Evolutionary conservation across 2,888 invertebrate genomes (phyloP).

Genomic region (Gastrophysa polygoni): DNA sequence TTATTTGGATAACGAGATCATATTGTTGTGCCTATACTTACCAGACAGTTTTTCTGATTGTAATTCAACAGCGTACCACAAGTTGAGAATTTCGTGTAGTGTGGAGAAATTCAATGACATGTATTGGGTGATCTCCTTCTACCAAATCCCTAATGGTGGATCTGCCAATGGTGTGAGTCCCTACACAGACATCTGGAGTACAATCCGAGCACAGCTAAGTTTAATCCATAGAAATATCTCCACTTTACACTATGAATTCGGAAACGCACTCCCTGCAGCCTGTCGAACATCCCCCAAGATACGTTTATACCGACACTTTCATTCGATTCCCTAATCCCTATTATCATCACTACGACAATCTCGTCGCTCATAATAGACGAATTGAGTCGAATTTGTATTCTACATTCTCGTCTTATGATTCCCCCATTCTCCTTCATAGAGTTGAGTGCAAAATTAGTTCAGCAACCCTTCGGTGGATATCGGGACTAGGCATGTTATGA

Average conservation of each 20-base stretch:
- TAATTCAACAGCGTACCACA: no score
- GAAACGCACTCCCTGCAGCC: background rate
- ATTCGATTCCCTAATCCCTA: conserved; percentile 15
- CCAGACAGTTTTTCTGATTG: no score
- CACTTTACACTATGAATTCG: background rate
- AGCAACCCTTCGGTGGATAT: conserved; percentile 24
- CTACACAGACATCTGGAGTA: no score
- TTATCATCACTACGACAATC: conserved; percentile 15
- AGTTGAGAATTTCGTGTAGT: no score
- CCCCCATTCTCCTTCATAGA: conserved; percentile 21
- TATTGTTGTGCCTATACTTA: no score
- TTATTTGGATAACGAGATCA: no score
- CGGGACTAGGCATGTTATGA: conserved; percentile 23
- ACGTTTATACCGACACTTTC: conserved; percentile 17
- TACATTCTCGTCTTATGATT: conserved; percentile 20
- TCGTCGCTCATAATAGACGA: conserved; percentile 13
- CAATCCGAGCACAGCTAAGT: no score
- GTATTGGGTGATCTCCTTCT: no score
- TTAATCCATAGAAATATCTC: no score
- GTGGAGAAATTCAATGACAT: no score
- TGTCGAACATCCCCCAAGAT: conserved; percentile 7
- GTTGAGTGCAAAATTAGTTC: conserved; percentile 35
- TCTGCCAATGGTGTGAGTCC: no score
- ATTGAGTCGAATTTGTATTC: conserved; percentile 24
- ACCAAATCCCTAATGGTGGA: no score